Conservation (phyloP, 2,113 vertebrate genomes). For the Hemibagrus wyckioides region DNA sequence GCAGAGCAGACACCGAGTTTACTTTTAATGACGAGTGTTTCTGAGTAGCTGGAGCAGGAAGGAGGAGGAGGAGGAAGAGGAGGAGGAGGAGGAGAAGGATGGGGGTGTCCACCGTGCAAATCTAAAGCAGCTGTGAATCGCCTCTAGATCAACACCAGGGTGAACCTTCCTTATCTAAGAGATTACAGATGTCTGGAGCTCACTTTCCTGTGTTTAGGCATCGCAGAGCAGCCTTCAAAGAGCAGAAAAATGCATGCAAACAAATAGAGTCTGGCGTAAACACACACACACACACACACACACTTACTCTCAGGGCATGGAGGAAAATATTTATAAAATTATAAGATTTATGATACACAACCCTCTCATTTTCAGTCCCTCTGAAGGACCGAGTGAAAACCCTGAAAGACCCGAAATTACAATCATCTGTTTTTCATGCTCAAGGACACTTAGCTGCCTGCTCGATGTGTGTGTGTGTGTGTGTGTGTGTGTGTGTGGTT, state of each 20-base stretch:
- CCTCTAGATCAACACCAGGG: background rate
- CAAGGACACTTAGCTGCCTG: background rate
- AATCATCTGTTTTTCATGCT: constrained; percentile 8
- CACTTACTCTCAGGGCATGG: background rate
- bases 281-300: background rate
- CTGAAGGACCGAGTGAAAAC: background rate
- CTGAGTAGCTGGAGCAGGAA: constrained; percentile 18
- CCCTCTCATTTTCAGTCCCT: background rate
- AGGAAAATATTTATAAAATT: constrained; percentile 10
- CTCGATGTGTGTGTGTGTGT: constrained; percentile 6
- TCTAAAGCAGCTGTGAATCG: constrained; percentile 32
- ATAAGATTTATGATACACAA: background rate
- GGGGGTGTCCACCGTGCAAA: background rate
- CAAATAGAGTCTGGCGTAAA: background rate
- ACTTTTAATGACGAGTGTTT: background rate
- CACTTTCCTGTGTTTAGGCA: constrained; percentile 58
- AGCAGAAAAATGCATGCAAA: constrained; percentile 5
- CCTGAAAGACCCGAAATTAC: background rate
- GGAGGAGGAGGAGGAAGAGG: background rate
- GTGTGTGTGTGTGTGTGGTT: background rate
- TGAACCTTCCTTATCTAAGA: constrained; percentile 44
- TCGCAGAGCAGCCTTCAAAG: constrained; percentile 32
- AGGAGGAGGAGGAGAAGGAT: too few species aligned
- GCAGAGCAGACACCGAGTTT: background rate
- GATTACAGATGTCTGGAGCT: constrained; percentile 50